Evolutionary conservation across 1,140 invertebrate species (phyloP), one percentile per base, ranked within the genome.

Genomic region (Harlomillsia oculata): DNA sequence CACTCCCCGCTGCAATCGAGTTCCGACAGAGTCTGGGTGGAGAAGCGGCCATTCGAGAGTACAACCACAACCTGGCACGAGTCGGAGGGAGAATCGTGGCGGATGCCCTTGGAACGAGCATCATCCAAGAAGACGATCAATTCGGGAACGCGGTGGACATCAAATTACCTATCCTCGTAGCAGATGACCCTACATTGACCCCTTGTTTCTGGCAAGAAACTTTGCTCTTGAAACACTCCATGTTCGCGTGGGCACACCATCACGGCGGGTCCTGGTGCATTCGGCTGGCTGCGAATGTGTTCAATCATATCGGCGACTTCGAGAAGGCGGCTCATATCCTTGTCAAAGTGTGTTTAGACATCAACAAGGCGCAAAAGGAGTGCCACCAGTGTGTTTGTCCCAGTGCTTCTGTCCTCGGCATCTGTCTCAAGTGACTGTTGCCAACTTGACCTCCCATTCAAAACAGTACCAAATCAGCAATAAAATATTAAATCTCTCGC

Each of bases 81-180:
- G 18, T 18, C 21, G 59, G 53, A 9, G 53, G 50, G 1, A 23
- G 32, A 21, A 32, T 29, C 2, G 14, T 56, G 18, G 59, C 54
- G 11, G 5, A 20, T 18, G 11, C 3, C 4, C 49, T 60, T 32
- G 32, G 32, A n/a, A 60, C 59, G 21, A 2, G 40, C n/a, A 29
- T 56, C 2, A 29, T 61, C 3, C 59, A 61, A 46, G 28, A 49
- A 11, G 48, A 56, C 20, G 48, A 56, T 11, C 59, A 61, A 40
- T 52, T 61, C 18, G 59, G 59, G 8, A 53, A 26, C 21, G 53
- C 52, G 53, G 59, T 61, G 0, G 53, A 61, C 40, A 49, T 61
- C 16, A 28, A 51, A 16, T 49, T 61, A 1, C 54, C 59, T 5
- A 34, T 61, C 18, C 8, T 39, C 3, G 40, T 52, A n/a, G 43